Percentiles rank a stretch among this genome's conserved stretches.
These are phyloP conservation scores for Arctia plantaginis DNA, from an alignment of 2,888 invertebrate genomes.

Conservation along the genomic window DNA sequence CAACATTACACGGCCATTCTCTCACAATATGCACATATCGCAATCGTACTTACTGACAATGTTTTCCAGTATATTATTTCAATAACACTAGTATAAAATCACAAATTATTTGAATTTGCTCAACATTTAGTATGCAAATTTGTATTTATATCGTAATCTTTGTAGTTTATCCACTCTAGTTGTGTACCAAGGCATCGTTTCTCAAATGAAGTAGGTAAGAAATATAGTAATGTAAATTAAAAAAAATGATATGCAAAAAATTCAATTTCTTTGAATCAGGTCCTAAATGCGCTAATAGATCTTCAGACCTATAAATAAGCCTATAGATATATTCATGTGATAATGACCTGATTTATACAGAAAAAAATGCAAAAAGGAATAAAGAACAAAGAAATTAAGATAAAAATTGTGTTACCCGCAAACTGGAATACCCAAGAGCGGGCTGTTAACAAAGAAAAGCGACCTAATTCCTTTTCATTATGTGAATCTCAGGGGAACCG, in stretches of 20 bases:
- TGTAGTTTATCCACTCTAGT: constrained; percentile 23
- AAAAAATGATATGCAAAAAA: not conserved
- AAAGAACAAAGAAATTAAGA: not conserved
- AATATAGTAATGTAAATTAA: not conserved
- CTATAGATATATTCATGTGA: not conserved
- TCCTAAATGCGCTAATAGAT: not conserved
- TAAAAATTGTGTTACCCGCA: not conserved
- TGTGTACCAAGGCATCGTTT: constrained; percentile 5
- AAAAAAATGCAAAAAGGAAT: not conserved
- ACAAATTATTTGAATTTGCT: constrained; percentile 7
- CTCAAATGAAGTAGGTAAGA: constrained; percentile 7
- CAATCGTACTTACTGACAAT: not conserved
- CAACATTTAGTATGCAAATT: constrained; percentile 23
- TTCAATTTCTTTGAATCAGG: not conserved
- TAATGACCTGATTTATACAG: not conserved
- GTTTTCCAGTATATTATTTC: constrained; percentile 12
- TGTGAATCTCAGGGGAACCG: constrained; percentile 4
- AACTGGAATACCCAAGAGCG: not conserved
- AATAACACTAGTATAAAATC: constrained; percentile 13
- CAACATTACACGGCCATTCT: not conserved
- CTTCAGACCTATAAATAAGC: not conserved
- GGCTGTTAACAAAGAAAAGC: not conserved
- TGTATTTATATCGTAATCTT: constrained; percentile 25
- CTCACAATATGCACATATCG: constrained; percentile 2
- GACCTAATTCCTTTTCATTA: constrained; percentile 9